Percentiles rank a stretch among this genome's conserved stretches.
Conservation (phyloP, 2,113 vertebrate species). For the Thalassarche chlororhynchos region DNA sequence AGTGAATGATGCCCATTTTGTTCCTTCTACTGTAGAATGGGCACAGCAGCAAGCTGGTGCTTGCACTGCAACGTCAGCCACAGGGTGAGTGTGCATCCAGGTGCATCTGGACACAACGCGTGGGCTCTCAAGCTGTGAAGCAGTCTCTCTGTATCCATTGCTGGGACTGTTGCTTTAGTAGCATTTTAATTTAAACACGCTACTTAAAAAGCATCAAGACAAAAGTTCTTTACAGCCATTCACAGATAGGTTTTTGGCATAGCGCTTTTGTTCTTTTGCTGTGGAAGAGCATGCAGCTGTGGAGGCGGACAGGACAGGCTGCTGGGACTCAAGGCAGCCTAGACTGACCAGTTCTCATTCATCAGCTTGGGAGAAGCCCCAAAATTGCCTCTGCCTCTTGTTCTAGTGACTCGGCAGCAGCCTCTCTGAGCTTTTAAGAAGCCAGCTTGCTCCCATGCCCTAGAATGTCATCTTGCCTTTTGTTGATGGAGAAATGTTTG, state of each 20-base stretch:
- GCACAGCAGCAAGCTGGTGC: not conserved
- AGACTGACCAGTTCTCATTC: not conserved
- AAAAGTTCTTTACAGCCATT: not conserved
- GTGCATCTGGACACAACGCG: accelerated
- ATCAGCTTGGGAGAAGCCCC: not conserved
- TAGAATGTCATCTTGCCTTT: not conserved
- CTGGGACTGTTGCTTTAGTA: not conserved
- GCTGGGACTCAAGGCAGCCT: not conserved
- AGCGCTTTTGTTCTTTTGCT: not conserved
- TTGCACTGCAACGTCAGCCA: accelerated
- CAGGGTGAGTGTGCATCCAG: not conserved
- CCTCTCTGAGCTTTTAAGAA: not conserved
- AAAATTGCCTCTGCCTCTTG: not conserved
- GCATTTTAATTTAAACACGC: not conserved
- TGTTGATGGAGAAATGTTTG: not conserved
- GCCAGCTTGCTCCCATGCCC: not conserved
- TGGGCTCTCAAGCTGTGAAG: not conserved
- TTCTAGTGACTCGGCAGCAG: not conserved
- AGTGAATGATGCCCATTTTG: not conserved
- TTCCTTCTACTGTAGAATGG: not conserved
- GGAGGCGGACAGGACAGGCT: not conserved
- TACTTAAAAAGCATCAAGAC: not conserved
- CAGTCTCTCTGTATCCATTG: not conserved
- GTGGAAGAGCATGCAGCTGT: not conserved
- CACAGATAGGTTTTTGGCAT: not conserved